A percentile compares a stretch with the other conserved stretches of the same genome.
phyloP scores from a whole-genome alignment of 2,888 invertebrate species.

The Trissolcus japonicus region DNA sequence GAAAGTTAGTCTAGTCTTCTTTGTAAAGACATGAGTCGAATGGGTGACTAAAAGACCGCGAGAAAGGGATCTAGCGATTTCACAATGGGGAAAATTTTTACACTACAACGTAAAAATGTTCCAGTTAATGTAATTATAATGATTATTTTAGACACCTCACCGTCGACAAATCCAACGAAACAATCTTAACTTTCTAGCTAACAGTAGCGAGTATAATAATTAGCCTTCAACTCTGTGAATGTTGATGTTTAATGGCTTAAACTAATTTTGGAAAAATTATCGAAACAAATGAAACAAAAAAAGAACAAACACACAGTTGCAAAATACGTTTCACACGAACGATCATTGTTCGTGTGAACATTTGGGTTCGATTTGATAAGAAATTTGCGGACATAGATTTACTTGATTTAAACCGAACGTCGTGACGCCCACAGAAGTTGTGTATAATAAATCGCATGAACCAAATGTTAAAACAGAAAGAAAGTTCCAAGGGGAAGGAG shows the following conservation, averaged over 20 bases:
- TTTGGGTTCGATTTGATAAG: slow-evolving; percentile 21
- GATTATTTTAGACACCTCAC: slow-evolving; percentile 47
- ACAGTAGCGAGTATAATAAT: slow-evolving; percentile 49
- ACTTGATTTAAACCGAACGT: slow-evolving; percentile 41
- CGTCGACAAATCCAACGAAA: slow-evolving; percentile 42
- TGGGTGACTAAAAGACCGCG: not conserved
- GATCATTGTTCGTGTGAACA: slow-evolving; percentile 13
- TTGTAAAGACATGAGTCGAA: not conserved
- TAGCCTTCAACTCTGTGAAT: slow-evolving; percentile 54
- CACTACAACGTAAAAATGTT: slow-evolving; percentile 18
- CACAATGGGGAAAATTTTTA: slow-evolving; percentile 13
- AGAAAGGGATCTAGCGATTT: slow-evolving; percentile 26
- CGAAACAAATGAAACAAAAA: slow-evolving; percentile 8
- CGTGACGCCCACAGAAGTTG: slow-evolving; percentile 37
- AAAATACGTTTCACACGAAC: not conserved
- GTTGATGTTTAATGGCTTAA: slow-evolving; percentile 52
- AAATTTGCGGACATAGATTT: slow-evolving; percentile 27
- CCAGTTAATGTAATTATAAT: slow-evolving; percentile 32
- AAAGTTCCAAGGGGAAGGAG: slow-evolving; percentile 20
- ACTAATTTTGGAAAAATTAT: slow-evolving; percentile 24
- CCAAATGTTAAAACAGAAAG: slow-evolving; percentile 30
- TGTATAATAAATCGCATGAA: slow-evolving; percentile 41
- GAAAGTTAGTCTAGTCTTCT: not conserved
- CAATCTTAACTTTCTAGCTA: slow-evolving; percentile 49
- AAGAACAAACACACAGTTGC: slow-evolving; percentile 7